Base-by-base conservation (phyloP, 1,140 invertebrate species). In the Drosophila watanabei region DNA sequence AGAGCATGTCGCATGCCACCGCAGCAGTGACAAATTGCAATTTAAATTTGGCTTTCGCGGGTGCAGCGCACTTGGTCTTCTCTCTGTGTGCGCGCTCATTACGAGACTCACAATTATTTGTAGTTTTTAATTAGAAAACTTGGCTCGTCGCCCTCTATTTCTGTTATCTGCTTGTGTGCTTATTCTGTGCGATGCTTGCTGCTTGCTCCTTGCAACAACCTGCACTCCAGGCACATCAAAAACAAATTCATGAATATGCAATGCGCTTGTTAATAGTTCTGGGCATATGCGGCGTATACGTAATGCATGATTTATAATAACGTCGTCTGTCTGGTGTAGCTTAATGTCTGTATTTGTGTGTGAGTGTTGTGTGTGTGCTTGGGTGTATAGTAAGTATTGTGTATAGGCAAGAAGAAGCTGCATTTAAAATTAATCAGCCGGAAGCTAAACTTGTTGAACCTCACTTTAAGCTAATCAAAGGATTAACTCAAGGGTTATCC, bases 51-150 rank as follows among this genome's bases (percentile, higher is more conserved):
- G 79, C 82, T 80, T 90, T 90, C 76, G 86, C 66, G 82, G 64
- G 52, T 71, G 54, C 66, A 79, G 56, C 59, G 6, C 58, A 32
- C 52, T 51, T 59, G 49, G 33, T 13, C 37, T 30, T 37, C 24
- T 41, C 46, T 64, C 18, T 43, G 60, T 56, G 70, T 48, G 72
- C 18, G 63, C 66, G 49, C 80, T 89, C 76, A 90, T 90, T 85
- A 77, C 81, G 79, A 63, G 78, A 71, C 37, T 71, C 41, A 70
- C 80, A 90, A 86, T 86, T 82, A 90, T 90, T 90, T 90, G 79
- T 86, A 90, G 75, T 82, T 90, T 88, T 82, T 90, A 90, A 90
- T 90, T 90, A 90, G 82, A 90, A 86, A 90, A 90, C 71, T 86
- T 90, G 57, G 51, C 81, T 49, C 64, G 58, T 71, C 69, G 54